Percentiles rank a stretch among this genome's conserved stretches.
phyloP scores from a whole-genome alignment of 30 jellyfish, hydroid and myxozoan species.

The Aurelia sp. region DNA sequence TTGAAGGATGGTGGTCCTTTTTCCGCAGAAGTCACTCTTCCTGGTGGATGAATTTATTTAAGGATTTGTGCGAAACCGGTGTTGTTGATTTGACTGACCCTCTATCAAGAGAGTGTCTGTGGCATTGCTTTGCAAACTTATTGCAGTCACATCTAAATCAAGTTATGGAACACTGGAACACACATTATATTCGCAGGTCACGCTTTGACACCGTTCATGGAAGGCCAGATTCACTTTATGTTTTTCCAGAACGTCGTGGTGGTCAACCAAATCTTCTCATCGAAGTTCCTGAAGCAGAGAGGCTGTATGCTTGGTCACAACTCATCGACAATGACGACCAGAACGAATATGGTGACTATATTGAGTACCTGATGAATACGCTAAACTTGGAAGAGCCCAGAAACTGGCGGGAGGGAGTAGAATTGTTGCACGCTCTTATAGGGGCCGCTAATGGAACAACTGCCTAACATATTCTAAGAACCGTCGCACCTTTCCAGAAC shows the following conservation, averaged over 20 bases:
- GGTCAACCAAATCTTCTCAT: neutral
- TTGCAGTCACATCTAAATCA: slow-evolving; percentile 1
- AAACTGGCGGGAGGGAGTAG: too few relatives aligned
- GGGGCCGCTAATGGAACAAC: too few relatives aligned
- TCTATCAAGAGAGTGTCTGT: slow-evolving; percentile 30
- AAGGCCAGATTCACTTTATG: slow-evolving; percentile 45
- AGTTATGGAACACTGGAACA: slow-evolving; percentile 29
- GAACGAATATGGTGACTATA: too few relatives aligned
- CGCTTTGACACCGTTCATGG: slow-evolving; percentile 23
- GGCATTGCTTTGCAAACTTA: slow-evolving; percentile 25
- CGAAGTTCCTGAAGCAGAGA: too few relatives aligned
- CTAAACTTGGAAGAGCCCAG: too few relatives aligned
- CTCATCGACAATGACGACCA: too few relatives aligned
- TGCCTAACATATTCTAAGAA: too few relatives aligned
- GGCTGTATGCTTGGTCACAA: too few relatives aligned
- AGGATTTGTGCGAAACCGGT: slow-evolving; percentile 42
- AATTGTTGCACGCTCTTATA: neutral
- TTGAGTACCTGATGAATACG: too few relatives aligned
- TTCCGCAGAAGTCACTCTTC: slow-evolving; percentile 16
- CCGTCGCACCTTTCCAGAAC: too few relatives aligned
- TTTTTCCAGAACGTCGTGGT: slow-evolving; percentile 21
- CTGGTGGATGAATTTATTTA: slow-evolving; percentile 75
- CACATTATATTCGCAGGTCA: slow-evolving; percentile 17
- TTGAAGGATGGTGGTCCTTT: slow-evolving; percentile 79
- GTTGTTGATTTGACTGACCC: neutral